Evolutionary conservation across 2,888 invertebrate genomes (phyloP), one percentile per base, ranked within the genome.

Genomic region (Drosophila antonietae): DNA sequence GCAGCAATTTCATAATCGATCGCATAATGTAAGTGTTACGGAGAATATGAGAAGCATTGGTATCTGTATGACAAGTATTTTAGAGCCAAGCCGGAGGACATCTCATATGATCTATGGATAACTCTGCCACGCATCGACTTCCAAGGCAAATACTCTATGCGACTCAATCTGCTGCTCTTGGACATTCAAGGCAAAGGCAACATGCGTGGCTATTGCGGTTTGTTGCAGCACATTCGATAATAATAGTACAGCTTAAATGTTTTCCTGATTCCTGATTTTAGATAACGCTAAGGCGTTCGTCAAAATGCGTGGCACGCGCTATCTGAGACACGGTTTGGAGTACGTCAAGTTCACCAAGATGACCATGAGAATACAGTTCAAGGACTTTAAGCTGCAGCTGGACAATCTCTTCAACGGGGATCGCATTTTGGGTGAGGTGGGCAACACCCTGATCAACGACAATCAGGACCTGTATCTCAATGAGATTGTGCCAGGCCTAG

Each of bases 351-450:
- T 93, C 68, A 91, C 90, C 20, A 90, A 90, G 55, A 83, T 93
- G 83, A 87, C 90, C 12, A 87, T 93, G 64, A 90, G 90, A 55
- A 90, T 93, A 15, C 82, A 88, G 62, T 90, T 93, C 33, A 91
- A 80, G 66, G 89, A 89, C 39, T 90, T 92, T 39, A 91, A 92
- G 64, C 61, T 93, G 56, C 88, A 90, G 47, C 68, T 93, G 49
- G 91, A 93, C 43, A 93, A 93, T 84, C 80, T 93, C 6, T 93
- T 93, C 57, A 91, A 92, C 68, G 91, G 92, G 0, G 92, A 93
- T 73, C 90, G 90, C 15, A 77, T 91, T 2, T 74, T 93, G 14
- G 92, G 93, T 0, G 90, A 92, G 69, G 90, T 93, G 49, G 93
- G 93, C 57, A 93, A 93, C 69, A 75, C 75, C 0, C 81, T 93